Evolutionary conservation across 2,113 vertebrate genomes (phyloP), one percentile per base, ranked within the genome.

Genomic region (Nesoenas mayeri): DNA sequence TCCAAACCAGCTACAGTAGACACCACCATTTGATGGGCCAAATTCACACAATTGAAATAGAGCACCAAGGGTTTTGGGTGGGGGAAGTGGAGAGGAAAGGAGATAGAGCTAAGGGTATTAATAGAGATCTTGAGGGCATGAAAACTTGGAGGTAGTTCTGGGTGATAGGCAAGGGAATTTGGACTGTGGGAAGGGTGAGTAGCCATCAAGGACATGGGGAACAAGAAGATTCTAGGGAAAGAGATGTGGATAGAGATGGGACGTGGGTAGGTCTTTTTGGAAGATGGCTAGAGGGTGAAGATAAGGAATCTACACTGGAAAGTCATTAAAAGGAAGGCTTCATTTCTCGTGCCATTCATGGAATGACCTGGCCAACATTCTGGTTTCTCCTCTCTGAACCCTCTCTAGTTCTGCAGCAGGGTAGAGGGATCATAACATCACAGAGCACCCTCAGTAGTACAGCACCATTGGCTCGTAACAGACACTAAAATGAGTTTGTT

Each of bases 21-120:
- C 8, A 15, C 1, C 1, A 2, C 16, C 17, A 38, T 29, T 10
- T 28, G 19, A 47, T 29, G 42, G 26, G n/a, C 11, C 28, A 88
- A 36, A 91, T 70, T 42, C 17, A 15, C 0, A 0, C 1, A 1
- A 61, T 0, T 34, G 18, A 60, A 69, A 64, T 9, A 29, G 17
- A 36, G 21, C 19, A 14, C 14, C 19, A 61, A 11, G 11, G 9
- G 28, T 3, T 73, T 48, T 73, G 44, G 10, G 11, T 28, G 14
- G 5, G 5, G 13, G 6, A 81, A 20, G 10, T 54, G 44, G 34
- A 73, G 60, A 18, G 60, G 21, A 72, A 54, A 32, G 31, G 11
- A 62, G 62, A 9, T 13, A 42, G 20, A 88, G 20, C 29, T 85
- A 12, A 69, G 24, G 48, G 5, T 13, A 24, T 12, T 17, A 57